Evolutionary conservation across 1,140 invertebrate genomes (phyloP).

Genomic region (Euura saliciscinereae): DNA sequence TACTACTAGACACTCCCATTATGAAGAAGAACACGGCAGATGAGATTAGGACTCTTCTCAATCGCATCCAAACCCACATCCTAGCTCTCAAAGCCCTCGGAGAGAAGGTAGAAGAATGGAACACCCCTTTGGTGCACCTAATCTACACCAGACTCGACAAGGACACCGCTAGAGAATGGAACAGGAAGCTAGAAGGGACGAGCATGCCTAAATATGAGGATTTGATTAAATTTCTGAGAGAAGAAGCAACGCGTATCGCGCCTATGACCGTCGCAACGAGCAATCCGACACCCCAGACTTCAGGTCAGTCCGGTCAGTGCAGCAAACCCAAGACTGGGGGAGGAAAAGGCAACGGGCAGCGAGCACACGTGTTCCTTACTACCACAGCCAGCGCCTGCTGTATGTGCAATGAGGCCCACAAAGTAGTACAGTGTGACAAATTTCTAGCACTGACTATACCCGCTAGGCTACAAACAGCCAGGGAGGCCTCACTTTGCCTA

Average conservation of each 20-base stretch:
- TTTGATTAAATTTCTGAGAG: slow-evolving; percentile 23
- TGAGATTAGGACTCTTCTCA: slow-evolving; percentile 24
- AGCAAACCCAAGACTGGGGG: neutral
- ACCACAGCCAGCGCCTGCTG: slow-evolving; percentile 17
- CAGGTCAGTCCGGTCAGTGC: neutral
- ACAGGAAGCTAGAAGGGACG: slow-evolving; percentile 9
- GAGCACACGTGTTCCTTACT: slow-evolving; percentile 12
- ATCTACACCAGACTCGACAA: slow-evolving; percentile 28
- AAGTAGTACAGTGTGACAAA: slow-evolving; percentile 15
- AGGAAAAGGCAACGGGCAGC: neutral
- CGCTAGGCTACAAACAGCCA: neutral
- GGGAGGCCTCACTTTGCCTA: slow-evolving; percentile 12
- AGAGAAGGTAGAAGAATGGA: slow-evolving; percentile 25
- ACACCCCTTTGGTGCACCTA: slow-evolving; percentile 28
- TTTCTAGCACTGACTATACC: slow-evolving; percentile 11
- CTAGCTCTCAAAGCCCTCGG: slow-evolving; percentile 21
- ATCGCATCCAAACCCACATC: slow-evolving; percentile 27
- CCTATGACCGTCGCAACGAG: neutral
- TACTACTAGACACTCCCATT: slow-evolving; percentile 22
- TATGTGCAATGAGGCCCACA: slow-evolving; percentile 18
- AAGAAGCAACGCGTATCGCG: slow-evolving; percentile 13
- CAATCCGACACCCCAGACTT: no score
- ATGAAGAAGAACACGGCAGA: slow-evolving; percentile 23
- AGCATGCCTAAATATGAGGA: slow-evolving; percentile 1
- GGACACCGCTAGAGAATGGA: slow-evolving; percentile 26